Evolutionary conservation across 2,888 invertebrate species (phyloP).

Genomic region (Calliphora vomitoria): DNA sequence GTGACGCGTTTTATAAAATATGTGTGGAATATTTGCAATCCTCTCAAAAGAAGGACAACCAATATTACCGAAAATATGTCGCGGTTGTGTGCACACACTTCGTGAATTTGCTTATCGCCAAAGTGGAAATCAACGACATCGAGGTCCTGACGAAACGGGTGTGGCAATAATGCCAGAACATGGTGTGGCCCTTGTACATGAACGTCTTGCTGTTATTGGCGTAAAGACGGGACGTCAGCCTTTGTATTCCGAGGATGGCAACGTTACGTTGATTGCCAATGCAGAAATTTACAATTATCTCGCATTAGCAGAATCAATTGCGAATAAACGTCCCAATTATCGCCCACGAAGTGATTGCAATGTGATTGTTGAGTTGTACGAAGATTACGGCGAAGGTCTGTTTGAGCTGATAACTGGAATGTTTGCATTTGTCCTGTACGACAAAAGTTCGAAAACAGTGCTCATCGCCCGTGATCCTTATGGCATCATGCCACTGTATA

Average conservation of each 20-base stretch:
- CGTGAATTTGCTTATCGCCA: slow-evolving; percentile 83
- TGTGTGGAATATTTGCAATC: slow-evolving; percentile 84
- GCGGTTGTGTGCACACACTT: slow-evolving; percentile 77
- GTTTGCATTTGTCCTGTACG: slow-evolving; percentile 83
- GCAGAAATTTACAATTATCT: slow-evolving; percentile 84
- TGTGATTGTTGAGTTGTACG: slow-evolving; percentile 83
- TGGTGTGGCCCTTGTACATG: slow-evolving; percentile 82
- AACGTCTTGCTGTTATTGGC: slow-evolving; percentile 82
- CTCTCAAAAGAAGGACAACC: slow-evolving; percentile 80
- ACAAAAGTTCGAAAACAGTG: slow-evolving; percentile 79
- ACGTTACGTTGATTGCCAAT: slow-evolving; percentile 82
- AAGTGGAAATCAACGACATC: slow-evolving; percentile 83
- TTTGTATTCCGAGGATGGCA: slow-evolving; percentile 79
- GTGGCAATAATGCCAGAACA: slow-evolving; percentile 79
- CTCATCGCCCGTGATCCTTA: slow-evolving; percentile 84
- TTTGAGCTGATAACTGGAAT: slow-evolving; percentile 82
- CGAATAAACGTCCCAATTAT: slow-evolving; percentile 79
- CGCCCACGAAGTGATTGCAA: slow-evolving; percentile 83
- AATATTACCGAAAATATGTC: slow-evolving; percentile 76
- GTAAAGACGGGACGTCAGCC: slow-evolving; percentile 83
- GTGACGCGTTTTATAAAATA: slow-evolving; percentile 64
- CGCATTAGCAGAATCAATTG: slow-evolving; percentile 77
- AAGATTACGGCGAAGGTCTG: slow-evolving; percentile 80
- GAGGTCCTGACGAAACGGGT: slow-evolving; percentile 84
- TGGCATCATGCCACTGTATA: slow-evolving; percentile 84